Conservation (phyloP, 2,113 vertebrate species). For the Thryonomys swinderianus region DNA sequence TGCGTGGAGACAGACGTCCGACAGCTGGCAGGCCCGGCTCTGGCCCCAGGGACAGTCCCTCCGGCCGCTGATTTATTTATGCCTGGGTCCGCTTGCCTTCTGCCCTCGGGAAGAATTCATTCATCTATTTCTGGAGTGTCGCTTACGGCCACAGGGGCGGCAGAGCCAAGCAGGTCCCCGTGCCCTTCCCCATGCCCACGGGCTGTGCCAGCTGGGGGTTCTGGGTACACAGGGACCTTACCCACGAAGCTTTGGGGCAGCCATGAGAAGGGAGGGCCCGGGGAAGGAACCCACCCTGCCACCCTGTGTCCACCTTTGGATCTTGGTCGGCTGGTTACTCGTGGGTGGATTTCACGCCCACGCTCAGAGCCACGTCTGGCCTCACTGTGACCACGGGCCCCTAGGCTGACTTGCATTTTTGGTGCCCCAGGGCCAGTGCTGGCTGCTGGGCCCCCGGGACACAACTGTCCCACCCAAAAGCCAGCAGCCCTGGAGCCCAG, state of each 20-base stretch:
- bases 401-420: accelerated
- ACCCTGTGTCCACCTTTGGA: background rate
- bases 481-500: background rate
- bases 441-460: background rate
- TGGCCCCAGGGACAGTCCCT: background rate
- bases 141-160: background rate
- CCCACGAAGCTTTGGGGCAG: accelerated
- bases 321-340: background rate
- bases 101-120: background rate
- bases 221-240: background rate
- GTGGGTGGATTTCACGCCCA: accelerated
- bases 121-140: conserved; percentile 52
- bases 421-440: background rate
- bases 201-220: background rate
- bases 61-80: background rate
- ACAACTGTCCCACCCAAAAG: too few species aligned
- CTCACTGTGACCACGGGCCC: background rate
- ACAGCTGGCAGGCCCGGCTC: background rate
- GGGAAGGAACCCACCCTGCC: background rate
- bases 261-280: accelerated
- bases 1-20: background rate
- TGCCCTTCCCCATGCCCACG: background rate
- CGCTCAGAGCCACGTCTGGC: accelerated
- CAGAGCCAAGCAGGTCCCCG: background rate
- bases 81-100: background rate